Base-by-base conservation (phyloP, 2,113 vertebrate species). In the Strigops habroptila region DNA sequence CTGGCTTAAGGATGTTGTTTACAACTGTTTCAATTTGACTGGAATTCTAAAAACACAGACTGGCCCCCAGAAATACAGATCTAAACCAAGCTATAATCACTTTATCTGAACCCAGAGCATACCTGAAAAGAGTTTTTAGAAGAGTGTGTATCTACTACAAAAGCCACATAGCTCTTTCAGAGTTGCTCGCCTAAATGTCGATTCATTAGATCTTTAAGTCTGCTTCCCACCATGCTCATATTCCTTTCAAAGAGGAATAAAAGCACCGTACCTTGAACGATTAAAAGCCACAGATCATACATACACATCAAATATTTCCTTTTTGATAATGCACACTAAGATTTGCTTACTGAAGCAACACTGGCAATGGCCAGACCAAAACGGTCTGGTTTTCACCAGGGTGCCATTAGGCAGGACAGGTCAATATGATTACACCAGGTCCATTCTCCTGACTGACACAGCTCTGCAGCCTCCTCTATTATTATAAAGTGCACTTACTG, bases 31-130 rank as follows among this genome's bases (percentile, higher is more conserved):
- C 52, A 76, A 25, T 86, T 49, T 79, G n/a, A 85, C 33, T 44
- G 41, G 75, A 91, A 94, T 91, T 88, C 85, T 79, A 82, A 85
- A 94, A 95, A 95, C 79, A 63, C 44, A 85, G 62, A 85, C 44
- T 76, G 59, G 44, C 52, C 79, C 85, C 75, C 67, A 41, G 53
- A 90, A 90, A 91, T 14, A 85, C n/a, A 87, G 30, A 82, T 37
- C 48, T 85, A 62, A 96, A 90, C 0, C 62, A 55, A 82, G 39
- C 52, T 86, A 37, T 52, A 71, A 82, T 76, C 59, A 52, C 37
- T 93, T 64, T 27, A 73, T 86, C 67, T 44, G 46, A 85, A 68
- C 41, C 51, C 43, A 39, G 19, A 81, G 39, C 2, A 4, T 19
- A 71, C 70, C 37, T 64, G 44, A 73, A 65, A 52, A 81, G 9